phyloP scores from a whole-genome alignment of 2,888 invertebrate species.

The Microplitis deprimator region DNA sequence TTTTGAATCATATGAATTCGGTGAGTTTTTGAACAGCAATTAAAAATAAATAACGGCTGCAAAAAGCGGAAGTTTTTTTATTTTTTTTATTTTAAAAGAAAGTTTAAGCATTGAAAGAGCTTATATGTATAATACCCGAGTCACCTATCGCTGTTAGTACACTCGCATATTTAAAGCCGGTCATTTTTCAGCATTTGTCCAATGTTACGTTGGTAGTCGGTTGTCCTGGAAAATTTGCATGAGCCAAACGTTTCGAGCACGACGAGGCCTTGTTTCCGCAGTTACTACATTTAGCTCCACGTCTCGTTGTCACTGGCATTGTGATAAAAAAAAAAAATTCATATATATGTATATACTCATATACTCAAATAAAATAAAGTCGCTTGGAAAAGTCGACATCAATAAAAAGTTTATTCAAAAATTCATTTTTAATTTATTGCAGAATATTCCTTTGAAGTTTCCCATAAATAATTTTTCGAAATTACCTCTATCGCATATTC shows the following conservation, averaged over 20 bases:
- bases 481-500: background rate
- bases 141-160: constrained; percentile 68
- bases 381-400: background rate
- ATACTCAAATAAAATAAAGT: background rate
- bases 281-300: constrained; percentile 19
- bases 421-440: background rate
- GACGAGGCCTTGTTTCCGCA: constrained; percentile 42
- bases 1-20: no score
- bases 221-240: constrained; percentile 67
- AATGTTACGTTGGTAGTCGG: constrained; percentile 62
- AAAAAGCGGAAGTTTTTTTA: background rate
- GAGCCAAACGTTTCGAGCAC: constrained; percentile 54
- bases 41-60: no score
- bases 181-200: constrained; percentile 70
- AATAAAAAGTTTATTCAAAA: background rate
- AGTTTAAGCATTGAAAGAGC: constrained; percentile 59
- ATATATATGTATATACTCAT: background rate
- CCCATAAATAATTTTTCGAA: background rate
- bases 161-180: constrained; percentile 70
- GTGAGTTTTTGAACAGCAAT: no score
- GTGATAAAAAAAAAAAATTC: constrained; percentile 11
- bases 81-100: constrained; percentile 40
- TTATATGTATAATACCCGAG: constrained; percentile 54
- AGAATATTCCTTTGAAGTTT: background rate
- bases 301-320: constrained; percentile 11